Evolutionary conservation across 2,113 vertebrate genomes (phyloP).

Genomic region (Ammodytes dubius): DNA sequence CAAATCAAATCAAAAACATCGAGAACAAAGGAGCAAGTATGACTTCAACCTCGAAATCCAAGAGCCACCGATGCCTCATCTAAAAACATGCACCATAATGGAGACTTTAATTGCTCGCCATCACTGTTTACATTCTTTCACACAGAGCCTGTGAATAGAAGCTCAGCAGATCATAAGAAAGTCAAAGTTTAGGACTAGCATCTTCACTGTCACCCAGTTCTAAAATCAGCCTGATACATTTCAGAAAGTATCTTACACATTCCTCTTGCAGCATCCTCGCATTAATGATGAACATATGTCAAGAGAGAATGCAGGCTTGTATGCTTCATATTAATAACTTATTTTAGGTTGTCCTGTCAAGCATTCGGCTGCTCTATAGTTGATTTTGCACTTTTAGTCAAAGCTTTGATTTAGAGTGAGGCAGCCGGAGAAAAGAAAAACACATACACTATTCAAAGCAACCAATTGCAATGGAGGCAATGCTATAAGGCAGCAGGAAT

Average conservation of each 20-base stretch:
- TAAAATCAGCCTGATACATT: constrained; percentile 4
- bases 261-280: background rate
- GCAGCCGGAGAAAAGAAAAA: background rate
- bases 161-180: constrained; percentile 40
- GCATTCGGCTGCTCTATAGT: background rate
- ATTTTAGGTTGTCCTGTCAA: background rate
- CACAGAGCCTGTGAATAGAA: constrained; percentile 47
- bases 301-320: constrained; percentile 1
- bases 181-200: constrained; percentile 49
- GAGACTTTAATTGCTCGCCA: constrained; percentile 24
- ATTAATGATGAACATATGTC: constrained; percentile 29
- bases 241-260: constrained; percentile 4
- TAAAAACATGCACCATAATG: constrained; percentile 49
- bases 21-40: constrained; percentile 7
- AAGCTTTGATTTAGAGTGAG: background rate
- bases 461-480: background rate
- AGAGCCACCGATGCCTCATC: constrained; percentile 38
- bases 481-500: background rate
- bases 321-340: background rate
- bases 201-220: constrained; percentile 43
- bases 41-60: constrained; percentile 28
- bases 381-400: background rate
- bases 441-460: background rate
- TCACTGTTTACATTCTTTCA: constrained; percentile 61
- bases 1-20: too few relatives aligned